Conservation (phyloP, 2,888 invertebrate species). For the Tanaodytes sp. region DNA sequence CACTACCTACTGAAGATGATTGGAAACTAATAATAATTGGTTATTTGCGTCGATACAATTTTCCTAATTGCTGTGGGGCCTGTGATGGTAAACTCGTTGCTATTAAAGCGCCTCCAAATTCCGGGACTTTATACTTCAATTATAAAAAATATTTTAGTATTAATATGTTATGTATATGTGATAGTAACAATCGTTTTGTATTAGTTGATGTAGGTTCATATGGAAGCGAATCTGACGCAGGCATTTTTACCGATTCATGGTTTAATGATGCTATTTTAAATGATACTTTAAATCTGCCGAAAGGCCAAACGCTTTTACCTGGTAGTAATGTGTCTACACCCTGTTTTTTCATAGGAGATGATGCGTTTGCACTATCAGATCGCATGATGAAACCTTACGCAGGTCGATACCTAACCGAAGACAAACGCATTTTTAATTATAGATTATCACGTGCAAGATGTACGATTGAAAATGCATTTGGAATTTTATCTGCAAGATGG, state of each 20-base stretch:
- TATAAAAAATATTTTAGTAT: constrained; percentile 54
- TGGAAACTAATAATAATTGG: constrained; percentile 29
- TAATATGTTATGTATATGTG: constrained; percentile 17
- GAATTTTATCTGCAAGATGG: no score
- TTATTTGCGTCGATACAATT: constrained; percentile 41
- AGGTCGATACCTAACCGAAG: no score
- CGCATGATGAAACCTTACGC: no score
- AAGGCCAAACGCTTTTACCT: background rate
- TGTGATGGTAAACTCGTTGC: constrained; percentile 43
- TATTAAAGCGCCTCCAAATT: constrained; percentile 45
- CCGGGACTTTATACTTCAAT: constrained; percentile 51
- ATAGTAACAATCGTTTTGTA: constrained; percentile 44
- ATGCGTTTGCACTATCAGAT: background rate
- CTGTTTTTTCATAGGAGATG: background rate
- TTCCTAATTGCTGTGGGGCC: constrained; percentile 49
- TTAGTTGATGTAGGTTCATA: constrained; percentile 42
- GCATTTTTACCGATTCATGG: constrained; percentile 13
- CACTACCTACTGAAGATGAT: constrained; percentile 9
- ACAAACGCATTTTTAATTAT: no score
- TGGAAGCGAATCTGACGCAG: constrained; percentile 44
- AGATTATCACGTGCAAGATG: no score
- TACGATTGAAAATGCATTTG: no score
- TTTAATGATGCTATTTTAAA: constrained; percentile 31
- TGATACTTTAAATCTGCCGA: constrained; percentile 31
- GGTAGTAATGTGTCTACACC: background rate